These are phyloP conservation scores for Leptinotarsa rubiginosa DNA, from an alignment of 2,888 invertebrate species.

Conservation along the genomic window DNA sequence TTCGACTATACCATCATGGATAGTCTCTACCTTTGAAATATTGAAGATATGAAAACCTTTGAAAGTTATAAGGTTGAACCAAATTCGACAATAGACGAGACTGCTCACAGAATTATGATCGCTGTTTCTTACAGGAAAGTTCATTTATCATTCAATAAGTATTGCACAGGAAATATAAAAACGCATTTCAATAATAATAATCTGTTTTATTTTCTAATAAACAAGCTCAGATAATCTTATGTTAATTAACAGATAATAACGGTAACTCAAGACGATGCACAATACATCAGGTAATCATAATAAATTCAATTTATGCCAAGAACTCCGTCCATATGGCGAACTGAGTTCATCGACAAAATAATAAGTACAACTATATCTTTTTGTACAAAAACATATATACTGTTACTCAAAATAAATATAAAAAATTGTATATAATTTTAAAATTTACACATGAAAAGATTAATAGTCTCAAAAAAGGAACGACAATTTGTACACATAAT, in stretches of 20 bases:
- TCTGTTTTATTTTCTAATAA: conserved; percentile 64
- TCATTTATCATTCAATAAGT: not conserved
- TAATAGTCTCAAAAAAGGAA: conserved; percentile 61
- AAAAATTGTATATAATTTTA: conserved; percentile 53
- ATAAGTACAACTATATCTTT: conserved; percentile 57
- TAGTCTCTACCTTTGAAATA: too few relatives aligned
- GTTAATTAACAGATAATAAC: conserved; percentile 65
- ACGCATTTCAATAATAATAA: conserved; percentile 48
- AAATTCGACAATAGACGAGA: too few relatives aligned
- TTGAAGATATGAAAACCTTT: too few relatives aligned
- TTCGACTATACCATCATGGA: too few relatives aligned
- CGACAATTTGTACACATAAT: conserved; percentile 66
- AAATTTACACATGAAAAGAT: conserved; percentile 55
- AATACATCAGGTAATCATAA: conserved; percentile 62
- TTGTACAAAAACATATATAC: conserved; percentile 49
- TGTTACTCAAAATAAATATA: conserved; percentile 57
- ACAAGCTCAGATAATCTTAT: conserved; percentile 67
- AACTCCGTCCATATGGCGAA: conserved; percentile 48
- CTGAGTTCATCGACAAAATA: conserved; percentile 35
- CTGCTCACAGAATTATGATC: too few relatives aligned
- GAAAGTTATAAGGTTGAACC: too few relatives aligned
- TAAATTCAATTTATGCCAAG: conserved; percentile 52
- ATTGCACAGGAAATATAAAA: not conserved
- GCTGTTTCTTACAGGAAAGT: too few relatives aligned
- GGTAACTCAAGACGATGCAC: conserved; percentile 67